Conservation (phyloP, 2,113 vertebrate genomes). For the Gadus chalcogrammus region DNA sequence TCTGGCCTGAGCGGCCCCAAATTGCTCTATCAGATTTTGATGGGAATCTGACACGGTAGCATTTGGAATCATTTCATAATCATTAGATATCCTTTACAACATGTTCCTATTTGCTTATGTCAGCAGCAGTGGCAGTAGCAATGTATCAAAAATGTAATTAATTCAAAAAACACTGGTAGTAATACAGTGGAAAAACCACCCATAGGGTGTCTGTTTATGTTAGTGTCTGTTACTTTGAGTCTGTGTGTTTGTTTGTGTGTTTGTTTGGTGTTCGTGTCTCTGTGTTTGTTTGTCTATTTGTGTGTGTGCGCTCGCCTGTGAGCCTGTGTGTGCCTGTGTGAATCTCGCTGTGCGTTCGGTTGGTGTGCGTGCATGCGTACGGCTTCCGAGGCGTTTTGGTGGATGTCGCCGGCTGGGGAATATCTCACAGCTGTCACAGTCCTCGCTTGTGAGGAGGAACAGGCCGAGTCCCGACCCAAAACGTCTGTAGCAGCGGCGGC, state of each 20-base stretch:
- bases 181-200: no score
- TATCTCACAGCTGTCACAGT: slow-evolving; percentile 68
- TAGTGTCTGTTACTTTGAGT: slow-evolving; percentile 21
- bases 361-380: slow-evolving; percentile 9
- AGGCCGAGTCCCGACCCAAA: slow-evolving; percentile 50
- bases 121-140: no score
- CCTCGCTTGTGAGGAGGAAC: slow-evolving; percentile 50
- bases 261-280: slow-evolving; percentile 3
- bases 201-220: slow-evolving; percentile 21
- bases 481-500: slow-evolving; percentile 33
- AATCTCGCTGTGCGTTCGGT: slow-evolving; percentile 8
- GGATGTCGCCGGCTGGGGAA: slow-evolving; percentile 53
- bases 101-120: no score
- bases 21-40: no score
- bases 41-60: no score
- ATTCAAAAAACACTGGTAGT: no score
- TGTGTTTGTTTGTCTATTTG: slow-evolving; percentile 22
- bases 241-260: background rate
- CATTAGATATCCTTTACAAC: no score
- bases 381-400: slow-evolving; percentile 48
- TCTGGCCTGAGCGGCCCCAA: no score
- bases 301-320: slow-evolving; percentile 9
- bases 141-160: no score
- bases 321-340: background rate
- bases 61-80: no score